Percentiles rank a stretch among this genome's conserved stretches.
Evolutionary conservation across 2,113 vertebrate species (phyloP).

Genomic region (Prochilodus magdalenae): DNA sequence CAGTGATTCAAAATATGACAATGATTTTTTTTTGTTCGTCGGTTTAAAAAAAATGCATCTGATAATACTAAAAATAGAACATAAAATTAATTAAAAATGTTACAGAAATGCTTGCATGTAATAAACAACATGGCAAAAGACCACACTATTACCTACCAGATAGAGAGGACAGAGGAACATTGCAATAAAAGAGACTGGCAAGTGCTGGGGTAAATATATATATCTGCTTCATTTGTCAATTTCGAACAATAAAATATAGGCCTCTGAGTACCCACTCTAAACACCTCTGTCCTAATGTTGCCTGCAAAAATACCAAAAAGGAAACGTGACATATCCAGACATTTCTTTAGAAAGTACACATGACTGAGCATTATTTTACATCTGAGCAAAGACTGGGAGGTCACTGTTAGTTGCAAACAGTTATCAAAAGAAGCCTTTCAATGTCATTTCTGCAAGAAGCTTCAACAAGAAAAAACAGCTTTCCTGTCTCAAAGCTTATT

Average conservation of each 20-base stretch:
- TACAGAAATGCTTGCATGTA: constrained; percentile 83
- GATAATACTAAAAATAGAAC: constrained; percentile 80
- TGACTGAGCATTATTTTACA: constrained; percentile 81
- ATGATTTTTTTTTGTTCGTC: constrained; percentile 38
- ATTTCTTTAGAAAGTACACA: constrained; percentile 78
- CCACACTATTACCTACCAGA: constrained; percentile 83
- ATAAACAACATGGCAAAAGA: constrained; percentile 81
- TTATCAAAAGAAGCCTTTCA: constrained; percentile 85
- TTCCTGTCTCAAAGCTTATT: constrained; percentile 86
- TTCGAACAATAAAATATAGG: constrained; percentile 84
- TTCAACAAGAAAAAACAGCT: constrained; percentile 79
- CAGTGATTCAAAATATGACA: constrained; percentile 76
- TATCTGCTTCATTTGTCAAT: constrained; percentile 81
- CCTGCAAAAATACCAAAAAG: constrained; percentile 81
- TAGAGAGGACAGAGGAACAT: constrained; percentile 81
- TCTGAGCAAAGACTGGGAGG: constrained; percentile 82
- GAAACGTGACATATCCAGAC: constrained; percentile 76
- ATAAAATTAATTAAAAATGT: constrained; percentile 76
- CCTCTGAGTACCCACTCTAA: constrained; percentile 77
- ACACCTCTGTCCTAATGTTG: constrained; percentile 77
- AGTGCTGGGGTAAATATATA: constrained; percentile 86
- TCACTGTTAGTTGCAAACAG: constrained; percentile 87
- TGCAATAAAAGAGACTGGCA: constrained; percentile 82
- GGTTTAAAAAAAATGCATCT: constrained; percentile 66
- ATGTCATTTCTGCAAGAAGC: constrained; percentile 81